These are phyloP conservation scores for Acheta domesticus DNA, from an alignment of 2,888 invertebrate species.

Conservation along the genomic window DNA sequence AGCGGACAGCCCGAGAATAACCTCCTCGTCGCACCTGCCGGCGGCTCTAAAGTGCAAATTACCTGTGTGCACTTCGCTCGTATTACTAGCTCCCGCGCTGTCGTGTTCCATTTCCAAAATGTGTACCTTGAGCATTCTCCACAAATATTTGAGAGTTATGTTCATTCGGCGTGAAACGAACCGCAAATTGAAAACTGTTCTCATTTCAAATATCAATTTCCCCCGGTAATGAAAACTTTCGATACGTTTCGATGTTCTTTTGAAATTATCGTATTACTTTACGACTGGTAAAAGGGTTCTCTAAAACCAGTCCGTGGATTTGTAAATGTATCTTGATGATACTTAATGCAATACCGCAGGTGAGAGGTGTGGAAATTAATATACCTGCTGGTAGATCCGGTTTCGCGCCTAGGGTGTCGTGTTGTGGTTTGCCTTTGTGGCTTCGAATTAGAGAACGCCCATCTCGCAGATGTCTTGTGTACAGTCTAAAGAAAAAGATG, in stretches of 20 bases:
- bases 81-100: too few relatives aligned
- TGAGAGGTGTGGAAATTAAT: not conserved
- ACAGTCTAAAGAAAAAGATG: not conserved
- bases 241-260: too few relatives aligned
- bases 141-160: too few relatives aligned
- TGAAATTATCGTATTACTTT: not conserved
- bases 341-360: conserved; percentile 3
- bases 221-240: too few relatives aligned
- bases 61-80: not conserved
- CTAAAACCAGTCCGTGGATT: not conserved
- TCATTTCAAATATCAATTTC: too few relatives aligned
- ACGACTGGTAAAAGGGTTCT: not conserved
- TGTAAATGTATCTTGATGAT: conserved; percentile 2
- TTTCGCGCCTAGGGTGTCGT: not conserved
- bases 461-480: not conserved
- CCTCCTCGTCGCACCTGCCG: not conserved
- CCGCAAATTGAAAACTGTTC: too few relatives aligned
- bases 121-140: too few relatives aligned
- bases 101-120: too few relatives aligned
- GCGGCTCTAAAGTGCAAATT: not conserved
- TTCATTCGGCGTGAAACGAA: too few relatives aligned
- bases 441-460: not conserved
- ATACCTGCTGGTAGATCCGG: not conserved
- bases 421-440: not conserved
- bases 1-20: not conserved